Evolutionary conservation across 2,888 invertebrate species (phyloP).

Genomic region (Troglohyphantes excavatus): DNA sequence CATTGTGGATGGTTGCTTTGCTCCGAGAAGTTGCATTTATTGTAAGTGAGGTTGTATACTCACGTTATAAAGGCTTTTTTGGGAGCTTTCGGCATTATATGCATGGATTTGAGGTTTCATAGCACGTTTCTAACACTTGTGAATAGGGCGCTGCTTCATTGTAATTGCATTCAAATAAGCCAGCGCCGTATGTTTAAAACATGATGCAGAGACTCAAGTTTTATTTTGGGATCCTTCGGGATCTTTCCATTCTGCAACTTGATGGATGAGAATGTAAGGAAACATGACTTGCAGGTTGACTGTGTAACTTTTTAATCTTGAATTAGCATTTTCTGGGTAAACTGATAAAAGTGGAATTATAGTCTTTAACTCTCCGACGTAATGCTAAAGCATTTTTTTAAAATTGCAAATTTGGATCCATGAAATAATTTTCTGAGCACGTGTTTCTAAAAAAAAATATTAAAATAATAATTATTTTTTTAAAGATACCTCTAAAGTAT

Average conservation of each 20-base stretch:
- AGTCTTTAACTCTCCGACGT: neutral
- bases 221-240: slow-evolving; percentile 14
- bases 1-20: slow-evolving; percentile 18
- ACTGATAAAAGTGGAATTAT: neutral
- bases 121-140: slow-evolving; percentile 26
- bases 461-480: too few relatives aligned
- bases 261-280: slow-evolving; percentile 12
- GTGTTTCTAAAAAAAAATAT: too few relatives aligned
- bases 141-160: slow-evolving; percentile 16
- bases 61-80: neutral
- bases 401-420: too few relatives aligned
- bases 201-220: slow-evolving; percentile 28
- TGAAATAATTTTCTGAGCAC: too few relatives aligned
- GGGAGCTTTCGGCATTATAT: neutral
- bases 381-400: neutral
- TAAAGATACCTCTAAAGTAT: too few relatives aligned
- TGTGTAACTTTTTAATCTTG: slow-evolving; percentile 3
- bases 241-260: neutral
- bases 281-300: neutral
- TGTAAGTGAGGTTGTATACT: neutral
- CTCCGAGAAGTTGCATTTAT: neutral
- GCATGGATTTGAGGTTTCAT: slow-evolving; percentile 15
- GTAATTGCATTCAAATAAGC: slow-evolving; percentile 44
- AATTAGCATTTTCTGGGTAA: neutral
- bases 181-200: slow-evolving; percentile 45